Percentiles rank a stretch among this genome's conserved stretches.
phyloP scores from a whole-genome alignment of 1,140 invertebrate species.

The Mactra quadrangularis region DNA sequence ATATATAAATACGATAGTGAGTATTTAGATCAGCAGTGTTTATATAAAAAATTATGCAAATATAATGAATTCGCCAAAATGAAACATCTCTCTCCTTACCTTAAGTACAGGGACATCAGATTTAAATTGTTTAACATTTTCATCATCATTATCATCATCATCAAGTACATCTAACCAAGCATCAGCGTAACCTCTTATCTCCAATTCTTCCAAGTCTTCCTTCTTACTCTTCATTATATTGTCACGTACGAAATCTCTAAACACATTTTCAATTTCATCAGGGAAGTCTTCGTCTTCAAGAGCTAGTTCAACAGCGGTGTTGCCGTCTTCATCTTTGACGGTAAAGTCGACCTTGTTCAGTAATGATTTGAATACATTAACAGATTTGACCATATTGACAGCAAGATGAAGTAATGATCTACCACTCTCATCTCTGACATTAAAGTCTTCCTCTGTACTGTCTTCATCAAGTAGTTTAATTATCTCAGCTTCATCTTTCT shows the following conservation, averaged over 20 bases:
- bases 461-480: constrained; percentile 66
- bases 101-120: constrained; percentile 50
- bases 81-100: no score
- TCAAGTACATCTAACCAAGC: constrained; percentile 38
- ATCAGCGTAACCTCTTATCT: constrained; percentile 67
- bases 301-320: constrained; percentile 68
- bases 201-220: constrained; percentile 55
- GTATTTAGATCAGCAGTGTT: no score
- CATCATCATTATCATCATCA: constrained; percentile 32
- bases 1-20: no score
- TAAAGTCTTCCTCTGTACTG: constrained; percentile 58
- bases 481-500: constrained; percentile 30
- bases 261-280: constrained; percentile 53
- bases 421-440: constrained; percentile 57
- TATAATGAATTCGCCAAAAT: no score
- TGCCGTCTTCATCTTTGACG: constrained; percentile 60
- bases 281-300: constrained; percentile 46
- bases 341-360: constrained; percentile 61
- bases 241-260: constrained; percentile 51
- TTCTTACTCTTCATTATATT: constrained; percentile 58
- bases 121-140: constrained; percentile 61
- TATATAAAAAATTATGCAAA: no score
- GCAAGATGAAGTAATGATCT: constrained; percentile 67
- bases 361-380: constrained; percentile 67
- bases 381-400: constrained; percentile 47